Conservation (phyloP, 2,113 vertebrate species). For the Oncorhynchus clarkii region DNA sequence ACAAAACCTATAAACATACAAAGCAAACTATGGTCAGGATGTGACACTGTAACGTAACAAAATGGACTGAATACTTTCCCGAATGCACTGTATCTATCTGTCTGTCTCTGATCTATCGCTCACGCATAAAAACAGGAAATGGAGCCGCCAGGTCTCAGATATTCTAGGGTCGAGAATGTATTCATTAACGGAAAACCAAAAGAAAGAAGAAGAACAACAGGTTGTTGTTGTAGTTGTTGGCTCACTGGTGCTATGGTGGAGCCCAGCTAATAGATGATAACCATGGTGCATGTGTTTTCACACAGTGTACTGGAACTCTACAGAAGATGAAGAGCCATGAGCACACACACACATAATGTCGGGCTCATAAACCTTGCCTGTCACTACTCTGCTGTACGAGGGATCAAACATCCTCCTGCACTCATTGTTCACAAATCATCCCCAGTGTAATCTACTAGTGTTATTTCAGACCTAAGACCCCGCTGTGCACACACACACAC, state of each 20-base stretch:
- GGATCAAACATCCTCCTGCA: neutral
- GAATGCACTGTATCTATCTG: too few species aligned
- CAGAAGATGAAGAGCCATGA: too few species aligned
- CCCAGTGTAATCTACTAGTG: slow-evolving; percentile 8
- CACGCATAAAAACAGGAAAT: slow-evolving; percentile 13
- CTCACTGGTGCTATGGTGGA: neutral
- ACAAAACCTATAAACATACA: too few species aligned
- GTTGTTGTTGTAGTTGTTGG: neutral
- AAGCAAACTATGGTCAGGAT: too few species aligned
- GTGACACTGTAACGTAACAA: too few species aligned
- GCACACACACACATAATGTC: neutral
- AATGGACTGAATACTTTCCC: too few species aligned
- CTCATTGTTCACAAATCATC: slow-evolving; percentile 7
- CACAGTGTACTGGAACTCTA: neutral
- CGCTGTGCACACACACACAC: neutral
- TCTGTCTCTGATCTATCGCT: too few species aligned
- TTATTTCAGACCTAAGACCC: neutral
- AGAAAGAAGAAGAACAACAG: neutral
- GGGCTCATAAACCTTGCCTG: neutral
- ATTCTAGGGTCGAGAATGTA: slow-evolving; percentile 3
- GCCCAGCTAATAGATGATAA: neutral
- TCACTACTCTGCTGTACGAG: neutral
- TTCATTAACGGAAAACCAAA: neutral
- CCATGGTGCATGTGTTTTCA: slow-evolving; percentile 3
- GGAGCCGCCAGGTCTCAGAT: neutral